Conservation (phyloP, 1,140 invertebrate species). For the Kradibia gibbosae region DNA sequence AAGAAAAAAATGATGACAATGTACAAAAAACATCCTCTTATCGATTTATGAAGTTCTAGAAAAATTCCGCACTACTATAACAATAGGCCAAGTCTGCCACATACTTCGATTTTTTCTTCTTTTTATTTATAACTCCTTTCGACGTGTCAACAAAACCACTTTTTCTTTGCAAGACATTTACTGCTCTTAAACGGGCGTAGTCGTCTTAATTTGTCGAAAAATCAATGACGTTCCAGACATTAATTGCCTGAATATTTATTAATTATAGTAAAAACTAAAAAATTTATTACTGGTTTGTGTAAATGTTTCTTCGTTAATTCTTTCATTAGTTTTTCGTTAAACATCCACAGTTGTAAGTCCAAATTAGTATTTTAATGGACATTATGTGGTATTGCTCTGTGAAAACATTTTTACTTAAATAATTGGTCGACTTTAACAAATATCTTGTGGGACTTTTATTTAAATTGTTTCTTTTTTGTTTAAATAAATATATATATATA, state of each 20-base stretch:
- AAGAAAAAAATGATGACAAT: slow-evolving; percentile 33
- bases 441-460: slow-evolving; percentile 36
- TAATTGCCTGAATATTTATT: slow-evolving; percentile 47
- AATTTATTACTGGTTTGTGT: slow-evolving; percentile 42
- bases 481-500: slow-evolving; percentile 22
- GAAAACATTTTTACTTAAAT: slow-evolving; percentile 39
- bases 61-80: slow-evolving; percentile 43
- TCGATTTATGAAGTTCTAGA: slow-evolving; percentile 47
- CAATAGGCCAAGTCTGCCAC: slow-evolving; percentile 51
- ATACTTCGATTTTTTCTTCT: slow-evolving; percentile 37
- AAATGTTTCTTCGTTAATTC: slow-evolving; percentile 34
- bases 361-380: slow-evolving; percentile 40
- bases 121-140: slow-evolving; percentile 31
- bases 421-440: slow-evolving; percentile 34
- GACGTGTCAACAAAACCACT: slow-evolving; percentile 44
- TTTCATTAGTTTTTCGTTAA: slow-evolving; percentile 31
- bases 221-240: slow-evolving; percentile 50
- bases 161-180: slow-evolving; percentile 49
- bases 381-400: slow-evolving; percentile 45
- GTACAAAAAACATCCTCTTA: slow-evolving; percentile 45
- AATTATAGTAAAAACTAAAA: slow-evolving; percentile 49
- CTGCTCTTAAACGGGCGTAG: slow-evolving; percentile 51
- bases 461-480: slow-evolving; percentile 22
- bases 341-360: slow-evolving; percentile 21
- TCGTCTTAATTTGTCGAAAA: slow-evolving; percentile 50